Evolutionary conservation across 1,140 invertebrate species (phyloP), one percentile per base, ranked within the genome.

Genomic region (Leptinotarsa undecemlineata): DNA sequence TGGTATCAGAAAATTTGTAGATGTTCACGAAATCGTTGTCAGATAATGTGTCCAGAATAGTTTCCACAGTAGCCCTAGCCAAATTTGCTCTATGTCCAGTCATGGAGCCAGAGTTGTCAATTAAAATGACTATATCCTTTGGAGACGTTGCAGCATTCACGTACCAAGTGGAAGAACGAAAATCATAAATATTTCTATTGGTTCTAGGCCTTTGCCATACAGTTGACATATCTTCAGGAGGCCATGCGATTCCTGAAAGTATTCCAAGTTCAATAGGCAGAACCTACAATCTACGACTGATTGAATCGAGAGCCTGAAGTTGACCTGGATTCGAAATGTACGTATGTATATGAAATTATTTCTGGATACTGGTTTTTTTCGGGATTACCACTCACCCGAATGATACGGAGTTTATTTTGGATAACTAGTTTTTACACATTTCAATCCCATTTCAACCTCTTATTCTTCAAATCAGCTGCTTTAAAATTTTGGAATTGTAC

Each of bases 21-120:
- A 99, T 91, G 83, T 98, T 98, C 51, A 99, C 96, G 84, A 94
- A 99, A 85, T 99, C 98, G 84, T 99, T 94, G 71, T 98, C 95
- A 8, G 94, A 95, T 1, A 99, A 89, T 0, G 98, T 99, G 72
- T 99, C 96, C 60, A 99, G 86, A 63, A 99, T 94, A 26, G 94
- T 92, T 14, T 91, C 89, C 5, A 94, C 92, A 0, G 97, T 96
- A 11, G 92, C 92, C 82, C 92, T 92, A 0, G 96, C 95, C 69
- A 99, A 90, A 77, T 94, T 91, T 75, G 92, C 91, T 72, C 93
- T 89, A 66, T 94, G 90, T 1, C 96, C 96, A 21, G 93, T 93
- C 88, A 97, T 95, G 67, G 96, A 95, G 26, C 95, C 95, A 14
- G 94, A 93, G 21, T 89, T 90, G 82, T 99, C 98, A 13, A 99